Conservation (phyloP, 53 echinoderm and acorn worm species). For the Paracentrotus lividus region DNA sequence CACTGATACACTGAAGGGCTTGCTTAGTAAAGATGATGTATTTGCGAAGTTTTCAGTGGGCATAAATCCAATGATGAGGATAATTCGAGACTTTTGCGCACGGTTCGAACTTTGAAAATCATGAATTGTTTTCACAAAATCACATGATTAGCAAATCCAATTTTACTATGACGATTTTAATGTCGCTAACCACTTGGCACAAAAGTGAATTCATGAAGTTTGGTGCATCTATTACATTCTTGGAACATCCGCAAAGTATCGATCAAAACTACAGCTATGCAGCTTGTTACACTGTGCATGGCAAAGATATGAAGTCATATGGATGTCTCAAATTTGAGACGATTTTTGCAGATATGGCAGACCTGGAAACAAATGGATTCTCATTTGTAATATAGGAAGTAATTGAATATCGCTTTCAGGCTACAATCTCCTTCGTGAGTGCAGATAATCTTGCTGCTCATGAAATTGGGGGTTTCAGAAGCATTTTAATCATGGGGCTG, state of each 20-base stretch:
- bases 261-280: conserved; percentile 75
- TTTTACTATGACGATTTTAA: conserved; percentile 76
- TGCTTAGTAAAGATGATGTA: conserved; percentile 78
- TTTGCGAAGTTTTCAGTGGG: conserved; percentile 76
- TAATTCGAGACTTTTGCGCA: conserved; percentile 74
- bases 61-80: conserved; percentile 71
- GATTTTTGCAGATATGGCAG: conserved; percentile 69
- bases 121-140: conserved; percentile 71
- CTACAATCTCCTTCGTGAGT: conserved; percentile 63
- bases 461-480: too few relatives aligned
- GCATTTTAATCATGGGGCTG: too few relatives aligned
- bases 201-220: conserved; percentile 75
- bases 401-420: conserved; percentile 63
- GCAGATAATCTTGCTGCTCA: too few relatives aligned
- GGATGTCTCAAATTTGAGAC: conserved; percentile 62
- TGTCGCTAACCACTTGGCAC: conserved; percentile 77
- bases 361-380: conserved; percentile 74
- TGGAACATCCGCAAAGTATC: conserved; percentile 75
- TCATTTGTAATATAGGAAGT: conserved; percentile 51
- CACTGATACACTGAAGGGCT: conserved; percentile 69
- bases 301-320: conserved; percentile 72
- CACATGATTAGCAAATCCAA: conserved; percentile 65
- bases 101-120: conserved; percentile 64
- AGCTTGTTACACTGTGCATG: conserved; percentile 75
- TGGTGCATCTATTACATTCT: conserved; percentile 77